Conservation (phyloP, 1,140 invertebrate genomes). For the Drosophila subpulchrella region DNA sequence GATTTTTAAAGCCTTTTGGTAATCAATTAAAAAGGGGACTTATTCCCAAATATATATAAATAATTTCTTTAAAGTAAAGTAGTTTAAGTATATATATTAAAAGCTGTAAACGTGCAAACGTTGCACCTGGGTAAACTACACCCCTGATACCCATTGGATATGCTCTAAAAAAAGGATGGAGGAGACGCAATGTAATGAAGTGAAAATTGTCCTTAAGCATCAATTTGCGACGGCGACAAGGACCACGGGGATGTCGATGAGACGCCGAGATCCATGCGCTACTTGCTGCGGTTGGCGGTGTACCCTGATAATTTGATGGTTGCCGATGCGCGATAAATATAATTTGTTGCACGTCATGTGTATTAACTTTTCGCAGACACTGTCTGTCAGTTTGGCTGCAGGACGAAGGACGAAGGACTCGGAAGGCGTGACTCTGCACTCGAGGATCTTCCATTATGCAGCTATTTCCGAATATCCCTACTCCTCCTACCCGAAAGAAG, state of each 20-base stretch:
- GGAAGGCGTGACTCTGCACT: constrained; percentile 5
- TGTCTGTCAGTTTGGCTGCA: constrained; percentile 42
- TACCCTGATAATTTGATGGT: constrained; percentile 80
- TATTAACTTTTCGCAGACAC: constrained; percentile 79
- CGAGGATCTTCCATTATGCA: constrained; percentile 59
- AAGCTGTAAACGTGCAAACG: not conserved
- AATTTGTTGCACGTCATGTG: constrained; percentile 84
- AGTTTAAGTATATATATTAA: too few relatives aligned
- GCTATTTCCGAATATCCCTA: constrained; percentile 48
- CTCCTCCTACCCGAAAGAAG: not conserved
- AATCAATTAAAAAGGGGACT: too few relatives aligned
- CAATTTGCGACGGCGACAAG: constrained; percentile 68
- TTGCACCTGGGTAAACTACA: constrained; percentile 5
- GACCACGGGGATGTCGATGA: constrained; percentile 16
- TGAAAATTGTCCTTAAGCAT: constrained; percentile 84
- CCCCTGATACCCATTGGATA: constrained; percentile 38
- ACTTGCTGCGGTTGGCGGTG: constrained; percentile 47
- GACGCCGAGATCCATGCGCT: constrained; percentile 18
- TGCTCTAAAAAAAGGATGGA: constrained; percentile 22
- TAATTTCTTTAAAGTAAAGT: not conserved
- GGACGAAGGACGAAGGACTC: constrained; percentile 5
- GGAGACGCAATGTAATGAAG: constrained; percentile 68
- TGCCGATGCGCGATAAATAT: constrained; percentile 84
- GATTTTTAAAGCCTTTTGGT: too few relatives aligned
- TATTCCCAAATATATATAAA: not conserved